Base-by-base conservation (phyloP, 2,113 vertebrate genomes). In the Antechinus stuartii region DNA sequence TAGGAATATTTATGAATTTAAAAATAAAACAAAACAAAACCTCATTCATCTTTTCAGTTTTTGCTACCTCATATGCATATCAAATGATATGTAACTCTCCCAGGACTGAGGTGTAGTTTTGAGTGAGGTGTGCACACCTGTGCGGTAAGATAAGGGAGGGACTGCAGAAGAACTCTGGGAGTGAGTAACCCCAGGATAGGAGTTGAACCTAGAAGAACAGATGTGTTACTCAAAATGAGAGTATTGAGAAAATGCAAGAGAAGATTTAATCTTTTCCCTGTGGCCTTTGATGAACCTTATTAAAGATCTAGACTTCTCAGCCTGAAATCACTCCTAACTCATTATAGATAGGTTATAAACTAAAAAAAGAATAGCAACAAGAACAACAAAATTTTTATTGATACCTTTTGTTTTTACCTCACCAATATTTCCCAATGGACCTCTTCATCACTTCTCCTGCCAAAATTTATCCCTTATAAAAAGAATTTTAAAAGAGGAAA, bases 11-110 rank as follows among this genome's bases (percentile, higher is more conserved):
- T 84, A n/a, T 84, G 68, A 84, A 26, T 94, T 94, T 55, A 76
- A 95, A 55, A 96, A 93, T 89, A 91, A 90, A 55, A 52, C 55
- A 54, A 49, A 89, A 49, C 76, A 93, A 90, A 16, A 90, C 19
- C 46, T 27, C 42, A 12, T 91, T 95, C 9, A 35, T 16, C 26
- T 94, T 25, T 95, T 91, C 94, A 5, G 46, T 95, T 56, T 42
- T 12, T 35, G 19, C 91, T 93, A 84, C 91, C 61, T 91, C 26
- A 84, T 3, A 61, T 6, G n/a, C 1, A 16, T 10, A 10, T 68
- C 90, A 91, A 91, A 53, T 90, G 76, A 92, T 27, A 16, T 54
- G 12, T n/a, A 57, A 55, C 42, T 57, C 25, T 55, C 46, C 12
- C 12, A 94, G 25, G 54, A 52, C n/a, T 9, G 8, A 92, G 49